phyloP scores from a whole-genome alignment of 2,113 vertebrate genomes.

The Fregata magnificens region DNA sequence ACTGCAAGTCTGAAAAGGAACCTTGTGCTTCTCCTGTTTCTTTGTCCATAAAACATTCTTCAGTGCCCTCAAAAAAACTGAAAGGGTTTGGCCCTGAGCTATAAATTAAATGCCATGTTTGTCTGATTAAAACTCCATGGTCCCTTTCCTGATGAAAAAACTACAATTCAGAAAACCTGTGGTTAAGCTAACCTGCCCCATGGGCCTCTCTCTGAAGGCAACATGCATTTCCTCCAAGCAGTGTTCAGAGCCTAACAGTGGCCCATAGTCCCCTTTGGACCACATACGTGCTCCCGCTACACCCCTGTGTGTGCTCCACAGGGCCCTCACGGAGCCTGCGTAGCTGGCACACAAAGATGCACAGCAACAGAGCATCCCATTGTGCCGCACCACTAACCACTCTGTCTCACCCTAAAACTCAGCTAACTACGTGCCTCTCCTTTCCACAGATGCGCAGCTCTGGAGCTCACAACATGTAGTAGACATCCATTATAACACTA shows the following conservation, averaged over 20 bases:
- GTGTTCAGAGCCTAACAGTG: not conserved
- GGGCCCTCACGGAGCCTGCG: not conserved
- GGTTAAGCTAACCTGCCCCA: not conserved
- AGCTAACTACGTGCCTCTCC: not conserved
- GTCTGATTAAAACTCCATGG: not conserved
- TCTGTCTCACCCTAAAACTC: not conserved
- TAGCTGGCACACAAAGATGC: not conserved
- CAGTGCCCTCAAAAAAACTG: not conserved
- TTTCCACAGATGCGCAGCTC: not conserved
- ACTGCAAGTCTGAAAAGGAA: not conserved
- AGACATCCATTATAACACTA: not conserved
- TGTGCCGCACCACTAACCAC: not conserved
- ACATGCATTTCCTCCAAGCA: not conserved
- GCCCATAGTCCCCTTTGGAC: not conserved
- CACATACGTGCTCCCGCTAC: not conserved
- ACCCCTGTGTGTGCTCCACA: fast-evolving
- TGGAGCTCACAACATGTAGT: not conserved
- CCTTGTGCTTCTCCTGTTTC: not conserved
- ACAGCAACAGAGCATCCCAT: not conserved
- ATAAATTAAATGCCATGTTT: not conserved
- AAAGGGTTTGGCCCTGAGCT: not conserved
- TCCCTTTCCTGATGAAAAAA: not conserved
- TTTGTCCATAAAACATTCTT: not conserved
- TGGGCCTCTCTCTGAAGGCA: not conserved
- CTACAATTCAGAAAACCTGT: not conserved